Percentiles rank a stretch among this genome's conserved stretches.
Evolutionary conservation across 1,140 invertebrate species (phyloP).

Genomic region (Plectus sambesii): DNA sequence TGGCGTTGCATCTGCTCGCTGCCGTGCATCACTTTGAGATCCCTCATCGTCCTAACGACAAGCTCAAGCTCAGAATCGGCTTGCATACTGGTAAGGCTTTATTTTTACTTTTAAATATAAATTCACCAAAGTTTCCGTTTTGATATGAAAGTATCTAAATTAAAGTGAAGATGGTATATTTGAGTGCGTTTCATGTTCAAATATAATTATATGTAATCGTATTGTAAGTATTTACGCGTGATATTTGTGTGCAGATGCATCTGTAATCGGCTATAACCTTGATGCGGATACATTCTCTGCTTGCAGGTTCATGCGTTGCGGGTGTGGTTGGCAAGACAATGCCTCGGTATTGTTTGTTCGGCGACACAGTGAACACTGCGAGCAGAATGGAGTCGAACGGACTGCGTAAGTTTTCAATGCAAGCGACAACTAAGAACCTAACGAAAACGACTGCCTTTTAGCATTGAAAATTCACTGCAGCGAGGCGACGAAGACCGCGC

Average conservation of each 20-base stretch:
- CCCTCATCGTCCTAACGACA: conserved; percentile 12
- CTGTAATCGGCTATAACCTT: no score
- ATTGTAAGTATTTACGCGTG: no score
- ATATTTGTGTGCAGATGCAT: no score
- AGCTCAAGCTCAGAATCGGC: conserved; percentile 5
- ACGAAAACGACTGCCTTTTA: no score
- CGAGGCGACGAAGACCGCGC: conserved; percentile 61
- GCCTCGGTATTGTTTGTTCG: conserved; percentile 67
- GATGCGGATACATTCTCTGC: no score
- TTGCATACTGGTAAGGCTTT: conserved; percentile 36
- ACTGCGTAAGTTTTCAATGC: conserved; percentile 50
- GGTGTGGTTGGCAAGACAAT: conserved; percentile 73
- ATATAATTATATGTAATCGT: no score
- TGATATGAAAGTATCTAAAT: no score
- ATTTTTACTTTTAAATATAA: no score
- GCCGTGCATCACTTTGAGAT: conserved; percentile 2
- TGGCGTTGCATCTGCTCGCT: conserved; percentile 44
- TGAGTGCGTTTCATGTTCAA: no score
- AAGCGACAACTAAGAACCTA: no score
- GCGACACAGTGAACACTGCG: conserved; percentile 54
- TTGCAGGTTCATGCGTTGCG: conserved; percentile 61
- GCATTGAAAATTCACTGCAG: conserved; percentile 76
- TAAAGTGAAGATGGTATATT: no score
- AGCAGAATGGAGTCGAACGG: conserved; percentile 52
- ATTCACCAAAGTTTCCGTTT: no score